These are phyloP conservation scores for Lithosia quadra DNA, from an alignment of 2,888 invertebrate genomes.

Conservation along the genomic window DNA sequence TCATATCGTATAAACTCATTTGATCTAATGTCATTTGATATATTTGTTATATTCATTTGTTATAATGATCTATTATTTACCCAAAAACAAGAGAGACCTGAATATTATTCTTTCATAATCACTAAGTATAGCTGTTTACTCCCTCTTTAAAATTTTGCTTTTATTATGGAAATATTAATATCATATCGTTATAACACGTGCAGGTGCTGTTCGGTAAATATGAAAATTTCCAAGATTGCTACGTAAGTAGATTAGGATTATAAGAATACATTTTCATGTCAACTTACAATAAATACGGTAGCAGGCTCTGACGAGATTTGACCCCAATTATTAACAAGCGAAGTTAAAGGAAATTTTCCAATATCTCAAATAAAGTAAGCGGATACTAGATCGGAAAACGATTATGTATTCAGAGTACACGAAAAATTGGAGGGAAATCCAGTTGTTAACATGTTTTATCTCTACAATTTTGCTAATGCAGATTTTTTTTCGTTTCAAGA, in stretches of 20 bases:
- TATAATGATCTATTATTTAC: too few relatives aligned
- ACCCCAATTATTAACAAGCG: constrained; percentile 39
- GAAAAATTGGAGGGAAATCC: constrained; percentile 3
- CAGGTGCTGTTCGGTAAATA: constrained; percentile 12
- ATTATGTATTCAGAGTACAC: constrained; percentile 19
- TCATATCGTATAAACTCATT: too few relatives aligned
- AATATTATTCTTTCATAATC: constrained; percentile 9
- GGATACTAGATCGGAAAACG: constrained; percentile 18
- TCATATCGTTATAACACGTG: constrained; percentile 6
- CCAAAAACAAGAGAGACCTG: not conserved
- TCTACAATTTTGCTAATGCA: too few relatives aligned
- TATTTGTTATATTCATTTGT: too few relatives aligned
- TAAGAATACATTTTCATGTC: constrained; percentile 7
- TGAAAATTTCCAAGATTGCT: constrained; percentile 27
- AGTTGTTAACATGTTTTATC: constrained; percentile 5
- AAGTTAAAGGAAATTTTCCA: constrained; percentile 18
- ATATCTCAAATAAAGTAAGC: constrained; percentile 11
- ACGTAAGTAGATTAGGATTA: constrained; percentile 20
- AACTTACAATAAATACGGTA: constrained; percentile 24
- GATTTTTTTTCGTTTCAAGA: not conserved
- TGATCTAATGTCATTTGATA: too few relatives aligned
- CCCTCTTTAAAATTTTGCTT: not conserved
- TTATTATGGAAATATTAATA: constrained; percentile 15
- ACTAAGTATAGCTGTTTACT: not conserved
- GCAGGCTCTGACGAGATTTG: constrained; percentile 20